These are phyloP conservation scores for Drosophila murphyi DNA, from an alignment of 1,140 invertebrate genomes.

Conservation along the genomic window DNA sequence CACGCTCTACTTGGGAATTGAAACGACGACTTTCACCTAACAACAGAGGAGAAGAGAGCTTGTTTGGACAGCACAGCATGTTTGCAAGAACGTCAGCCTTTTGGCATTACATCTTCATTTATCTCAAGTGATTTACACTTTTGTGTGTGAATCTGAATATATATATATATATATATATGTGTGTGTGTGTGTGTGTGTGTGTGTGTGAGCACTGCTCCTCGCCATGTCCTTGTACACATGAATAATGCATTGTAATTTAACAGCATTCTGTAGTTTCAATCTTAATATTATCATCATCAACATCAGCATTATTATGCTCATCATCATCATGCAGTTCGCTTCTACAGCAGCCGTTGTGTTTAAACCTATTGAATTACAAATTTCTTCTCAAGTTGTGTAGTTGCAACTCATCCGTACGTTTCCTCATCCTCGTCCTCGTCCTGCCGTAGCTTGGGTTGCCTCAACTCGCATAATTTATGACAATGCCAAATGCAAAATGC, in stretches of 20 bases:
- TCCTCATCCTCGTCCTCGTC: background rate
- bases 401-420: constrained; percentile 2
- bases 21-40: background rate
- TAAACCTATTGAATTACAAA: constrained; percentile 19
- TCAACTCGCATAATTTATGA: background rate
- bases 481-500: constrained; percentile 22
- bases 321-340: background rate
- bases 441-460: no score
- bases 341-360: constrained; percentile 1
- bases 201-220: background rate
- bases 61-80: background rate
- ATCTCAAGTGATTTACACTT: constrained; percentile 13
- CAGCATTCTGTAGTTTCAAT: constrained; percentile 9
- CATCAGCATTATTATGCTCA: background rate
- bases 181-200: background rate
- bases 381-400: constrained; percentile 22
- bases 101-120: constrained; percentile 14
- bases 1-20: background rate
- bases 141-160: background rate
- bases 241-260: constrained; percentile 23
- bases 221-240: constrained; percentile 2
- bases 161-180: no score
- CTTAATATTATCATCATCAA: background rate
- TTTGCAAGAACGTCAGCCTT: background rate
- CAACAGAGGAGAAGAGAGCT: background rate